Evolutionary conservation across 2,113 vertebrate species (phyloP).

Genomic region (Alosa alosa): DNA sequence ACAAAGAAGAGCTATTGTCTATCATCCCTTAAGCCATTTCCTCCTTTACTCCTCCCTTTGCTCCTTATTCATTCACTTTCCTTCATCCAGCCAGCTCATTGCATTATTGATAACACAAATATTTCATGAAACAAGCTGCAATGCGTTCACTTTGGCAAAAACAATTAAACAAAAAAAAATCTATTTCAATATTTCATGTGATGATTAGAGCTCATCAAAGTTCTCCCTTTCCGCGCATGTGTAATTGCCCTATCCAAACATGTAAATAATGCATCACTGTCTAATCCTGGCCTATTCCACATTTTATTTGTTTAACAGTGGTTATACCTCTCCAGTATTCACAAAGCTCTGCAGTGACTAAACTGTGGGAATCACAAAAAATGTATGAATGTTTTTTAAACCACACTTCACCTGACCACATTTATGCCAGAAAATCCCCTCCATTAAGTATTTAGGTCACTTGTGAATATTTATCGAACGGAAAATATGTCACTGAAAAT

Average conservation of each 20-base stretch:
- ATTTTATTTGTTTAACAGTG: neutral
- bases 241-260: constrained; percentile 40
- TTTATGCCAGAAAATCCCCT: neutral
- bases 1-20: constrained; percentile 10
- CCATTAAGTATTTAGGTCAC: neutral
- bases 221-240: constrained; percentile 32
- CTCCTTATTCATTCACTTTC: constrained; percentile 11
- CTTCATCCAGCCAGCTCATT: neutral
- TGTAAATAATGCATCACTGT: constrained; percentile 47
- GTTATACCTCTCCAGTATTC: neutral
- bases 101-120: constrained; percentile 49
- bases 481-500: constrained; percentile 11
- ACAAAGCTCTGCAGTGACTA: neutral
- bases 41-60: neutral
- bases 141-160: constrained; percentile 29
- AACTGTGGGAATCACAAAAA: neutral
- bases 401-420: neutral
- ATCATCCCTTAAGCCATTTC: neutral
- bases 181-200: constrained; percentile 39
- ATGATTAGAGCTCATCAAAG: constrained; percentile 40
- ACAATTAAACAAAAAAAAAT: constrained; percentile 38
- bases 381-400: neutral
- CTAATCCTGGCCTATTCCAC: constrained; percentile 31
- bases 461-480: neutral
- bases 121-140: constrained; percentile 45